Percentiles rank a stretch among this genome's conserved stretches.
These are phyloP conservation scores for Drosophila antonietae DNA, from an alignment of 2,888 invertebrate species.

Conservation along the genomic window DNA sequence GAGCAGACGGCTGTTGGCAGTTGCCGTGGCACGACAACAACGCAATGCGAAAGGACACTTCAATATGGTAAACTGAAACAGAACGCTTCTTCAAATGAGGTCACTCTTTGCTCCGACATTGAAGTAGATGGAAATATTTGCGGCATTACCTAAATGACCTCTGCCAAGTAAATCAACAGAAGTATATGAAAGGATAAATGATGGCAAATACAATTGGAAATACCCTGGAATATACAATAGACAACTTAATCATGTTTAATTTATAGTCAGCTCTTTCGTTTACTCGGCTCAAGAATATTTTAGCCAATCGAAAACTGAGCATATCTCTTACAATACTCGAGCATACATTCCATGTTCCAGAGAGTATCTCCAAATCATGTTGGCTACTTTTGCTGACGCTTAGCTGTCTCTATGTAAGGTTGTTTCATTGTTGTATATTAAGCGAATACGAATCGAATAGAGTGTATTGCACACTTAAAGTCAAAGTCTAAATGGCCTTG, in stretches of 20 bases:
- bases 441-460: not conserved
- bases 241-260: not conserved
- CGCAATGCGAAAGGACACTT: constrained; percentile 77
- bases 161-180: constrained; percentile 36
- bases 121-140: constrained; percentile 62
- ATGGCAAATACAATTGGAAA: not conserved
- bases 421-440: not conserved
- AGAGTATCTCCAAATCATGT: not conserved
- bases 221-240: not conserved
- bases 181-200: constrained; percentile 6
- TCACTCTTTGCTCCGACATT: constrained; percentile 60
- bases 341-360: too few relatives aligned
- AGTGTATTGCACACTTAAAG: constrained; percentile 12
- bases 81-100: constrained; percentile 72
- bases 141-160: constrained; percentile 61
- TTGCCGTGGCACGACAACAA: constrained; percentile 52
- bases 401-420: not conserved
- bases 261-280: not conserved
- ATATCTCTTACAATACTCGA: not conserved
- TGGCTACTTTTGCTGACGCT: too few relatives aligned
- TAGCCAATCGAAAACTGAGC: not conserved
- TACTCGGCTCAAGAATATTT: not conserved
- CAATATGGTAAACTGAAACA: constrained; percentile 66
- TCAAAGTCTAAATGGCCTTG: constrained; percentile 50
- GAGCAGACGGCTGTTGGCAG: constrained; percentile 5